These are phyloP conservation scores for Spheniscus humboldti DNA, from an alignment of 2,797 vertebrate genomes.

Conservation along the genomic window DNA sequence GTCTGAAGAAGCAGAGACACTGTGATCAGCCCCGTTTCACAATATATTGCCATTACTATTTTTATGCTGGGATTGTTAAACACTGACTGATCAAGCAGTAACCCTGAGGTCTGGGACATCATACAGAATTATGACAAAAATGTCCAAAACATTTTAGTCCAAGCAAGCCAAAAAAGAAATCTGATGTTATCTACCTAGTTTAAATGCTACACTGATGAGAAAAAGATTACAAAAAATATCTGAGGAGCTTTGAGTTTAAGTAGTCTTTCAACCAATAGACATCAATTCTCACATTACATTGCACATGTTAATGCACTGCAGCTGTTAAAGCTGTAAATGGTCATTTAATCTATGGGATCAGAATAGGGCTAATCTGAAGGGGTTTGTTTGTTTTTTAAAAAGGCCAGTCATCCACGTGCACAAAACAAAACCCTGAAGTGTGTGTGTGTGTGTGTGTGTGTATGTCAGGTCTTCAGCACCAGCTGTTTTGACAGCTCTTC, in stretches of 20 bases:
- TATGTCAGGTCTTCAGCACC: not conserved
- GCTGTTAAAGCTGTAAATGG: not conserved
- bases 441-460: too few relatives aligned
- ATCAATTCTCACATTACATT: not conserved
- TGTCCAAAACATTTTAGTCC: not conserved
- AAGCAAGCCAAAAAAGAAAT: not conserved
- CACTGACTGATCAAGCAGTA: not conserved
- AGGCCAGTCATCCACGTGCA: fast-evolving
- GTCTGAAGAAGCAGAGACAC: not conserved
- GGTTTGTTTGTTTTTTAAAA: not conserved
- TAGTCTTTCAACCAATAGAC: not conserved
- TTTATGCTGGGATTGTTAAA: not conserved
- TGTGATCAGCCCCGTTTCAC: not conserved
- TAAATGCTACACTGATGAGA: not conserved
- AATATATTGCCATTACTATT: not conserved
- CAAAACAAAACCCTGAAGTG: not conserved
- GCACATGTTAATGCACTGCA: not conserved
- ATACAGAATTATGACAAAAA: not conserved
- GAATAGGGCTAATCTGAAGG: not conserved
- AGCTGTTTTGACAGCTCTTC: not conserved
- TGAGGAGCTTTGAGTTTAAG: not conserved
- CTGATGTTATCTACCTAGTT: not conserved
- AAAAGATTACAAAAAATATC: not conserved
- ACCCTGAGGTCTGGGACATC: not conserved
- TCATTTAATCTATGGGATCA: not conserved